Evolutionary conservation across 2,797 vertebrate species (phyloP), one percentile per base, ranked within the genome.

Genomic region (Diglossa cyanea): DNA sequence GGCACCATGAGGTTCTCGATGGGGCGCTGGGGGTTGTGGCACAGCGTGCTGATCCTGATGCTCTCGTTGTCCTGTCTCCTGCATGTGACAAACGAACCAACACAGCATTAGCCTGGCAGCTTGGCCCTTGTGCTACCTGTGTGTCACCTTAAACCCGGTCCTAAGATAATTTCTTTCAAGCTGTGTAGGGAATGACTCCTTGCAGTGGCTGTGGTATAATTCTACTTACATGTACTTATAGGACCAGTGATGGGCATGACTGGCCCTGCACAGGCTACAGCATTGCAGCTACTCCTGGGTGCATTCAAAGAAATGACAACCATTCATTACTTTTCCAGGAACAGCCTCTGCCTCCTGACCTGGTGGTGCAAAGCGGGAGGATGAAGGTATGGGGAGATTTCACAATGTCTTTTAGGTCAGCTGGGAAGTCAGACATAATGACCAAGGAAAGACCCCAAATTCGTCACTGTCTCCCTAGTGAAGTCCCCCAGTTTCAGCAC

Each of bases 31-130:
- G 99, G 99, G 88, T 98, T 96, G 92, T 99, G 99, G 95, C 99
- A 99, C 61, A 98, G 96, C 0, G 99, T 98, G 86, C 98, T 98
- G 77, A 99, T 98, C 19, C 97, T 98, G 95, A 98, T 97, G 21
- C 98, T 98, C 58, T 98, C 98, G 0, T 99, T 99, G 89, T 97
- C 98, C 94, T 99, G 98, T 44, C 98, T 98, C 99, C 99, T 99
- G 95, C 1, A 0, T 0, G n/a, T 11, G 18, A 8, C 78, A 70
- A 60, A 76, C 1, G 17, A 45, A 42, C 7, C 7, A 0, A 26
- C 14, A 26, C 17, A 51, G 60, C 0, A 0, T 94, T 33, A 86
- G 88, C 37, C 21, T 40, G 40, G 40, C 40, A 40, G 40, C 40
- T 40, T 40, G 40, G 72, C 70, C 37, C 65, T 28, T 0, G 5